Percentiles rank a stretch among this genome's conserved stretches.
Conservation (phyloP, 2,797 vertebrate genomes). For the Takifugu rubripes region DNA sequence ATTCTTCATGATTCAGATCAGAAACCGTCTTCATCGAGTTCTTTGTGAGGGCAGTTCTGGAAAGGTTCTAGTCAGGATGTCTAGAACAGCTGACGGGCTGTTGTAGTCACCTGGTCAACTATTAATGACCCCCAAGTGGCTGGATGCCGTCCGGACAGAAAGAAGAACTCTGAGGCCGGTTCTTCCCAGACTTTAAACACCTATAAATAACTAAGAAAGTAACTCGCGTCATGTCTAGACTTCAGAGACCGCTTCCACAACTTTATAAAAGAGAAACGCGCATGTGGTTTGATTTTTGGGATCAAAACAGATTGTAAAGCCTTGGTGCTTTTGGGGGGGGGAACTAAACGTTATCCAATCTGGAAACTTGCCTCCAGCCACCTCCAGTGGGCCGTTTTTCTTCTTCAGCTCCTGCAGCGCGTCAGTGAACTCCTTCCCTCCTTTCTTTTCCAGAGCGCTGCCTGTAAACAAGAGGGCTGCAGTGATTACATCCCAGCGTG, state of each 20-base stretch:
- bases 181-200: neutral
- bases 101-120: slow-evolving; percentile 4
- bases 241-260: too few species aligned
- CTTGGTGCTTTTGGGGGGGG: too few species aligned
- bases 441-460: slow-evolving; percentile 93
- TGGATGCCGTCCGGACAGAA: too few species aligned
- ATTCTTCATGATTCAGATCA: neutral
- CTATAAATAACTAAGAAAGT: neutral
- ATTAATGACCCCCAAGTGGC: too few species aligned
- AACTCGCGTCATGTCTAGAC: neutral
- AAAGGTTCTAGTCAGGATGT: slow-evolving; percentile 7
- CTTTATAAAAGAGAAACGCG: too few species aligned
- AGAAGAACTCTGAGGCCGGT: too few species aligned
- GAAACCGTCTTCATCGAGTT: too few species aligned
- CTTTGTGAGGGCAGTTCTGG: too few species aligned
- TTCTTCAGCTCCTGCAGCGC: slow-evolving; percentile 90
- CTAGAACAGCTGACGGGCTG: slow-evolving; percentile 26
- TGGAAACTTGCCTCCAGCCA: slow-evolving; percentile 86
- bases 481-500: slow-evolving; percentile 11
- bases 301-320: neutral
- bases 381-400: slow-evolving; percentile 93
- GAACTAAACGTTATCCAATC: neutral
- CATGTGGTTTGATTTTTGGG: too few species aligned
- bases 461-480: slow-evolving; percentile 69
- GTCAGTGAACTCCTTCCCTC: slow-evolving; percentile 92